Evolutionary conservation across 1,140 invertebrate species (phyloP), one percentile per base, ranked within the genome.

Genomic region (Callitettix versicolor): DNA sequence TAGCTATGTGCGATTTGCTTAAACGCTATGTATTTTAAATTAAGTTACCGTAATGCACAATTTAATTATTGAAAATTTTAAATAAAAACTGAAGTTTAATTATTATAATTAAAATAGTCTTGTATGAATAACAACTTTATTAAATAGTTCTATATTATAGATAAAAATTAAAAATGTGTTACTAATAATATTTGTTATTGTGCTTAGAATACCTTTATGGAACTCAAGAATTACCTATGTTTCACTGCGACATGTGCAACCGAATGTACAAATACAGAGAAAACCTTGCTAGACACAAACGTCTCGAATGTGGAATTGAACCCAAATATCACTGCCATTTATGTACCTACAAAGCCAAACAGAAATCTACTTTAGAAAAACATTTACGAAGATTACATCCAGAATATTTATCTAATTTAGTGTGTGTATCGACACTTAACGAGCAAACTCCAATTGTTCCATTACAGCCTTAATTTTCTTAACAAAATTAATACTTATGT

Each of bases 331-430:
- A 56, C 11, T 71, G 70, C 58, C 61, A 56, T 4, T 58, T 64
- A 40, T 72, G 70, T 57, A 18, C n/a, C 6, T 69, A 69, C 48
- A 67, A 67, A 26, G 70, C 69, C 46, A 74, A 73, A 62, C 68
- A 73, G 55, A 51, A 51, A 21, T 30, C 36, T 9, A 30, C 34
- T 38, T 21, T 51, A 20, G n/a, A 20, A 15, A 36, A 34, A 38
- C 48, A 51, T 26, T 14, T 38, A 7, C 30, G 15, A 18, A 21
- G 15, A 9, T 33, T 33, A 17, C 48, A 51, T 51, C n/a, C 48
- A 18, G 48, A 30, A 30, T 30, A 4, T 30, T 3, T 9, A 9
- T 4, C 9, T 30, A 30, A 30, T 30, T 30, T 30, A 30, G 9
- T 30, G 3, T 4, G 26, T 9, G 9, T 4, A 4, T 30, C 26